Evolutionary conservation across 2,888 invertebrate species (phyloP).

Genomic region (Aradus depressus): DNA sequence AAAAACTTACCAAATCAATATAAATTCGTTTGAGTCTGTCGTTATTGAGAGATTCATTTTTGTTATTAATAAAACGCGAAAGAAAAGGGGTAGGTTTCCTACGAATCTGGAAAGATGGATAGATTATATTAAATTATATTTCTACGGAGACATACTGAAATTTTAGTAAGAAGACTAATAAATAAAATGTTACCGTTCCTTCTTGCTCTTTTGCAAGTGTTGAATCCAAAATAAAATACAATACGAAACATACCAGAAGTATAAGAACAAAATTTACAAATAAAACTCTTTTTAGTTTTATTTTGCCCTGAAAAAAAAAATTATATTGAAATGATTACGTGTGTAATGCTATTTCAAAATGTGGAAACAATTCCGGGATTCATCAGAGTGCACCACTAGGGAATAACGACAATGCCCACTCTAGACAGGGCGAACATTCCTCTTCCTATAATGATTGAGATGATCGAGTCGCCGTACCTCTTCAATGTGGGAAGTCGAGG

Average conservation of each 20-base stretch:
- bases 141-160: too few species aligned
- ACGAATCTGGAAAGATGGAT: background rate
- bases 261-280: background rate
- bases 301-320: slow-evolving; percentile 9
- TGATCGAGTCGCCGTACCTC: too few species aligned
- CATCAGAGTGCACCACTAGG: background rate
- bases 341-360: slow-evolving; percentile 17
- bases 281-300: background rate
- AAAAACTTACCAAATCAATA: background rate
- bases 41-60: background rate
- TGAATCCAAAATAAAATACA: too few species aligned
- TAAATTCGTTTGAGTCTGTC: background rate
- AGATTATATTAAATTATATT: too few species aligned
- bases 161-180: too few species aligned
- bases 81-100: background rate
- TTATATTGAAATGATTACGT: too few species aligned
- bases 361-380: background rate
- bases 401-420: too few species aligned
- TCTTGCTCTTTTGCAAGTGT: too few species aligned
- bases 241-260: background rate
- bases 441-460: too few species aligned
- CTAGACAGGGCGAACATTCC: too few species aligned
- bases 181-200: too few species aligned
- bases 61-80: background rate
- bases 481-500: too few species aligned